A percentile compares a stretch with the other conserved stretches of the same genome.
Evolutionary conservation across 1,140 invertebrate genomes (phyloP).

Genomic region (Drosophila insularis): DNA sequence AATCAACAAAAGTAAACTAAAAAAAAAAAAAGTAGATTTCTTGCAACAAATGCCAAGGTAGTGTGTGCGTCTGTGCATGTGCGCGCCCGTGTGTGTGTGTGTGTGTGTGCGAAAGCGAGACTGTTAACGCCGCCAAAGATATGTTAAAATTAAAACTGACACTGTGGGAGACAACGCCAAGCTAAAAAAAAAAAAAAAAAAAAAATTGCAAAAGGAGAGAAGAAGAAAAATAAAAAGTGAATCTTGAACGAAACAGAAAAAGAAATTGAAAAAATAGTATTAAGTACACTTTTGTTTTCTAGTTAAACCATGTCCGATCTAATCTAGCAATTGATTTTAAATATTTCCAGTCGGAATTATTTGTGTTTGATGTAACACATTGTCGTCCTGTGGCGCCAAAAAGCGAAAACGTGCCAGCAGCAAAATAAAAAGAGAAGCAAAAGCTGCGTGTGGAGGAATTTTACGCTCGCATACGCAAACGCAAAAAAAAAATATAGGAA

Average conservation of each 20-base stretch:
- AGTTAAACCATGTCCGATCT: background rate
- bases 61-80: constrained; percentile 28
- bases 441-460: constrained; percentile 55
- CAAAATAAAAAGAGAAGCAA: background rate
- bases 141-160: constrained; percentile 5
- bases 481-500: background rate
- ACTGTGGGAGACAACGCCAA: constrained; percentile 28
- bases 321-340: background rate
- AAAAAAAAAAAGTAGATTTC: background rate
- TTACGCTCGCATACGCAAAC: constrained; percentile 18
- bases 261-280: constrained; percentile 2
- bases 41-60: constrained; percentile 48
- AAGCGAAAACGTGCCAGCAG: background rate
- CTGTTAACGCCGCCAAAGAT: constrained; percentile 14
- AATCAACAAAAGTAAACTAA: no score
- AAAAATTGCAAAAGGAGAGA: background rate
- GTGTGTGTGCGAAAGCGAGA: background rate
- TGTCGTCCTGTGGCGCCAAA: constrained; percentile 5
- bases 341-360: background rate
- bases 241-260: constrained; percentile 13
- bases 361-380: constrained; percentile 13
- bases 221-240: constrained; percentile 1
- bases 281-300: background rate
- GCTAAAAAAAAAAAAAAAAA: constrained; percentile 16
- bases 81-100: background rate